Evolutionary conservation across 1,140 invertebrate species (phyloP), one percentile per base, ranked within the genome.

Genomic region (Drosophila arawakana): DNA sequence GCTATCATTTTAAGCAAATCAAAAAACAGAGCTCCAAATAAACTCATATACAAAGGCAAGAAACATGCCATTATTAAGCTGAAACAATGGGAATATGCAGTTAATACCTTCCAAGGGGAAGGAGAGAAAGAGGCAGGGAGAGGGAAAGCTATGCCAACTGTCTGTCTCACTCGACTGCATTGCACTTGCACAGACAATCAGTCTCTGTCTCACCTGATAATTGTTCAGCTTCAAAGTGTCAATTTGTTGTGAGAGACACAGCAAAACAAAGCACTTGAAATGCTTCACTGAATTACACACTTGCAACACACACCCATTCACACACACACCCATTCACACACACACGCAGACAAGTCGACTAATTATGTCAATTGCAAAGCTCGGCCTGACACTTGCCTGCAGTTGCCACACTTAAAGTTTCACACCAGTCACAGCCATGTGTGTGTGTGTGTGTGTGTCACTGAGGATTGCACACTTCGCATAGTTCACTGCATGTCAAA

Each of bases 351-450:
- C 52, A 54, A 47, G 49, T 13, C 61, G 43, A 63, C 81, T 85
- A 85, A 85, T 85, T 85, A 85, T 72, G 78, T 85, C 81, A 85
- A 78, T 85, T 85, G 82, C 63, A 74, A 49, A 57, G 61, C 70
- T 76, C 52, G 58, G 52, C 71, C 60, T 68, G 76, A 69, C 78
- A 69, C 74, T 78, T 78, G 61, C 72, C 62, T 59, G 62, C 75
- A 66, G 76, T 77, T 80, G 79, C 57, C 57, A 59, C 65, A 30
- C 80, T 78, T 37, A 59, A 57, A 76, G 49, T 66, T 63, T 61
- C 21, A 30, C 61, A 71, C 54, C 44, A 71, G 30, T 41, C 2
- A 30, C 9, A 9, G 1, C n/a, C 39, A 34, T 7, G 9, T 34
- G 35, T 18, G 39, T 47, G 9, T 34, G 35, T 18, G 39, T 47